Evolutionary conservation across 2,888 invertebrate genomes (phyloP), one percentile per base, ranked within the genome.

Genomic region (Chironomus riparius): DNA sequence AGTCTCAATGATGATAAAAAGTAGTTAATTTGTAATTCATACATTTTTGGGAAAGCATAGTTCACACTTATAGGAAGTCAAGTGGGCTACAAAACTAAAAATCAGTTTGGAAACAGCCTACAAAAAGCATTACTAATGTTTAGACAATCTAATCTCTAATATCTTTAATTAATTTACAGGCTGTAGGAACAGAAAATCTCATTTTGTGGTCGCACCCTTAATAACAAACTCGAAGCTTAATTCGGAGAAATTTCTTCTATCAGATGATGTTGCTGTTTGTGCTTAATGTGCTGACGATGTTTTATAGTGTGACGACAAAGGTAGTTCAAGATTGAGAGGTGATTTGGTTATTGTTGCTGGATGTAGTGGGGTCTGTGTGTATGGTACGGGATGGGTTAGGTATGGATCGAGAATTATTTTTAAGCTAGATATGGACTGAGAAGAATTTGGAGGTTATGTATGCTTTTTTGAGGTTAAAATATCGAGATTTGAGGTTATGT

Each of bases 91-190:
- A 2, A 48, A 28, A 47, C 2, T 7, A 72, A 18, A 12, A 21
- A 2, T 65, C 12, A 21, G 13, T n/a, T 65, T 62, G 56, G 72
- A 62, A 56, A 12, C 72, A 72, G 72, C 72, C 72, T 62, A 72
- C 62, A 72, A 72, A 38, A 15, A 56, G 22, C 10, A 24, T 18
- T 2, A n/a, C 50, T 50, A 56, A n/a, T 56, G n/a, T 18, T 56
- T 12, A 28, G 68, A 24, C 13, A 47, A 71, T 71, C 24, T n/a
- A 70, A 56, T 28, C 71, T 71, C 47, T 72, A 72, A 56, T 18
- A 72, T 72, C 72, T 72, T 61, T 72, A 72, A 72, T 72, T 72
- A 72, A 72, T 50, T 71, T 62, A 50, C 70, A 22, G 38, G 38
- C 38, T 10, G 56, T 56, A 28, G 13, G 47, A 70, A 70, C 28